These are phyloP conservation scores for Drosophila parthenogenetica DNA, from an alignment of 2,888 invertebrate genomes.

Conservation along the genomic window DNA sequence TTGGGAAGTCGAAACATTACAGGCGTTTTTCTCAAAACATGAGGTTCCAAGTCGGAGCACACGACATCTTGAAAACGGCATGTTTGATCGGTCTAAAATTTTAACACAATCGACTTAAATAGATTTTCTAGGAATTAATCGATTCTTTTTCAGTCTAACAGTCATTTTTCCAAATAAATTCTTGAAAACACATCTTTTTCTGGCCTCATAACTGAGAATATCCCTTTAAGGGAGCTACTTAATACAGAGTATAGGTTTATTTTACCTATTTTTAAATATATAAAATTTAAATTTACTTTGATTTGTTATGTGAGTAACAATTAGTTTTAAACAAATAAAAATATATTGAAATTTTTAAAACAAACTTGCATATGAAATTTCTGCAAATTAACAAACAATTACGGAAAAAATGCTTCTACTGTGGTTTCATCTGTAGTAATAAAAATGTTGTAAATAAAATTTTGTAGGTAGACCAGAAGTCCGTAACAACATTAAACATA, in stretches of 20 bases:
- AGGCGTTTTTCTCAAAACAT: no score
- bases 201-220: no score
- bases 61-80: no score
- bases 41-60: no score
- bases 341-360: not conserved
- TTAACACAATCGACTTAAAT: no score
- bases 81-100: no score
- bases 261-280: not conserved
- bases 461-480: conserved; percentile 37
- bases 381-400: conserved; percentile 11
- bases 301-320: not conserved
- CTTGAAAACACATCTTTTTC: no score
- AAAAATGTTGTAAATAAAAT: not conserved
- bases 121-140: no score
- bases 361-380: not conserved
- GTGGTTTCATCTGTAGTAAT: conserved; percentile 24
- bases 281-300: not conserved
- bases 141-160: no score
- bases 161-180: no score
- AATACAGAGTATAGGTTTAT: not conserved
- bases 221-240: no score
- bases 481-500: not conserved
- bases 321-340: not conserved
- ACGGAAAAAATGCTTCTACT: conserved; percentile 37
- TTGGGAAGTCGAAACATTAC: no score